Percentiles rank a stretch among this genome's conserved stretches.
phyloP scores from a whole-genome alignment of 2,888 invertebrate species.

The Molanna angustata region DNA sequence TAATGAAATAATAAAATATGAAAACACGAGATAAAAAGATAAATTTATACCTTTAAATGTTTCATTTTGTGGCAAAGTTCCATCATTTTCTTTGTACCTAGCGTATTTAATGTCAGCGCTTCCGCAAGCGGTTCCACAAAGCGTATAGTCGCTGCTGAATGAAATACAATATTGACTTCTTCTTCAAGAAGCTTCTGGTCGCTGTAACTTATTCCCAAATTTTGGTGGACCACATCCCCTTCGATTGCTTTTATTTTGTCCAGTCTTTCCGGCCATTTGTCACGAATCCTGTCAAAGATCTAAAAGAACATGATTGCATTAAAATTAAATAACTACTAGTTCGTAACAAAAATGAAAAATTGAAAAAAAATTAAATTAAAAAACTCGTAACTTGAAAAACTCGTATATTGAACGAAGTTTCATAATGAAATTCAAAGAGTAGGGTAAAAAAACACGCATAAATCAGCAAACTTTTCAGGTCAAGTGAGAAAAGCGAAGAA shows the following conservation, averaged over 20 bases:
- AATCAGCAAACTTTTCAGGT: too few relatives aligned
- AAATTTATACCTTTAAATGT: slow-evolving; percentile 61
- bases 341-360: too few relatives aligned
- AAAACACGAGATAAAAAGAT: not conserved
- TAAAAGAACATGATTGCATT: slow-evolving; percentile 35
- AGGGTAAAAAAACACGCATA: too few relatives aligned
- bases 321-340: not conserved
- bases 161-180: slow-evolving; percentile 83
- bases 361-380: too few relatives aligned
- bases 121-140: slow-evolving; percentile 89
- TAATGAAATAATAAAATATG: not conserved
- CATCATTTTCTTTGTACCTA: slow-evolving; percentile 81
- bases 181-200: slow-evolving; percentile 62
- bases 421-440: too few relatives aligned
- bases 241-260: slow-evolving; percentile 66
- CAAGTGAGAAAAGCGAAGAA: too few relatives aligned
- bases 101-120: slow-evolving; percentile 85
- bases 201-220: slow-evolving; percentile 65
- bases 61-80: slow-evolving; percentile 80
- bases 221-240: slow-evolving; percentile 73
- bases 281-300: slow-evolving; percentile 69
- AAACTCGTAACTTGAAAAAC: too few relatives aligned
- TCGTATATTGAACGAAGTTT: too few relatives aligned
- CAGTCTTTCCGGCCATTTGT: slow-evolving; percentile 61
- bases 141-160: slow-evolving; percentile 93